These are phyloP conservation scores for Sisyra terminalis DNA, from an alignment of 2,888 invertebrate genomes.

Conservation along the genomic window DNA sequence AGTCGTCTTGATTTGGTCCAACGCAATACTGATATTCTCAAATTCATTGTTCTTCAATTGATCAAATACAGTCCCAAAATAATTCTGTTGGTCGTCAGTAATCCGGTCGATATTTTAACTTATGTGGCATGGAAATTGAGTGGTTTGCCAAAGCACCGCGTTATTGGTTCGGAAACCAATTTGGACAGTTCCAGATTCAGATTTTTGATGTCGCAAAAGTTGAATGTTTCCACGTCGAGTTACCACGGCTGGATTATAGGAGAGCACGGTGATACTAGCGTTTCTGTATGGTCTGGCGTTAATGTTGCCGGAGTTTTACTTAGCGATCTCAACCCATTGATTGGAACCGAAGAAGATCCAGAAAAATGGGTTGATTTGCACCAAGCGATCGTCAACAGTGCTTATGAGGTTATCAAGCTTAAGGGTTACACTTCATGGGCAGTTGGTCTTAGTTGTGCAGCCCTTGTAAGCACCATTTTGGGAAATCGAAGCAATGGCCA, in stretches of 20 bases:
- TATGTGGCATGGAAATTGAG: constrained; percentile 92
- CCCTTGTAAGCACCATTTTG: constrained; percentile 52
- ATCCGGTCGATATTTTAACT: constrained; percentile 85
- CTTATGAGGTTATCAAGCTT: constrained; percentile 72
- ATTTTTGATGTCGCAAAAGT: constrained; percentile 67
- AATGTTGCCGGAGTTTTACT: constrained; percentile 81
- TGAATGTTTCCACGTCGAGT: constrained; percentile 66
- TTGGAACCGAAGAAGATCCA: constrained; percentile 54
- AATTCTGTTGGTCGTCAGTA: constrained; percentile 73
- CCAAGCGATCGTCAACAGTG: constrained; percentile 67
- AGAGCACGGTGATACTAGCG: constrained; percentile 80
- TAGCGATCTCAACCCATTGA: constrained; percentile 54
- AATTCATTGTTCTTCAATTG: constrained; percentile 66
- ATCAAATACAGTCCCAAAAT: constrained; percentile 75
- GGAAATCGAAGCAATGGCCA: constrained; percentile 59
- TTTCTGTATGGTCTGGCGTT: constrained; percentile 87
- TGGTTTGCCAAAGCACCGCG: constrained; percentile 70
- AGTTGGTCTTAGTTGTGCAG: constrained; percentile 63
- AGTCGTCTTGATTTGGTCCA: constrained; percentile 75
- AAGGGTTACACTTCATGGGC: constrained; percentile 91
- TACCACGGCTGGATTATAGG: constrained; percentile 90
- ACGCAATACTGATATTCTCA: constrained; percentile 78
- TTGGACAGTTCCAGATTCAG: constrained; percentile 84
- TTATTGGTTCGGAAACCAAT: constrained; percentile 87
- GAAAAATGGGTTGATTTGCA: constrained; percentile 71